Conservation (phyloP, 1,140 invertebrate genomes). For the Marisa cornuarietis region DNA sequence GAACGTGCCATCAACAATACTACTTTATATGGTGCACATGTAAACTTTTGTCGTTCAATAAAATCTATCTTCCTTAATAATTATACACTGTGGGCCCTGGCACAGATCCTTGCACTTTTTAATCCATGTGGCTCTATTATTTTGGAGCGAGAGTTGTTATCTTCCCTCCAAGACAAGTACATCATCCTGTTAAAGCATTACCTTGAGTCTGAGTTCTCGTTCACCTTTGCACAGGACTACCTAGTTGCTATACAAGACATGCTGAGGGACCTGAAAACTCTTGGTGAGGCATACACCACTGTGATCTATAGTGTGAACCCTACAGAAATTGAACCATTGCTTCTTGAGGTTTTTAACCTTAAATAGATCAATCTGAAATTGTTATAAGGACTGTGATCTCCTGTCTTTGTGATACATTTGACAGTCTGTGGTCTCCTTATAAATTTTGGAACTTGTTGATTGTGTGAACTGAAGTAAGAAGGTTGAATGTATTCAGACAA, state of each 20-base stretch:
- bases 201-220: slow-evolving; percentile 81
- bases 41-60: slow-evolving; percentile 53
- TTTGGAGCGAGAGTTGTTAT: slow-evolving; percentile 78
- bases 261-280: slow-evolving; percentile 83
- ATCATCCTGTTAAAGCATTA: slow-evolving; percentile 88
- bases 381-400: background rate
- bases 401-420: background rate
- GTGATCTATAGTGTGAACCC: slow-evolving; percentile 92
- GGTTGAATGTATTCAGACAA: too few species aligned
- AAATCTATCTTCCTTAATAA: slow-evolving; percentile 57
- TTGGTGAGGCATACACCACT: slow-evolving; percentile 86
- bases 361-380: slow-evolving; percentile 84
- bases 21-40: slow-evolving; percentile 57
- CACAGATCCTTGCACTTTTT: slow-evolving; percentile 89
- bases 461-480: too few species aligned
- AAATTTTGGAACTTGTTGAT: too few species aligned
- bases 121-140: slow-evolving; percentile 82
- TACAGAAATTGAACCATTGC: slow-evolving; percentile 84
- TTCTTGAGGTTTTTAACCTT: slow-evolving; percentile 72
- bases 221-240: slow-evolving; percentile 43
- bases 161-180: slow-evolving; percentile 83
- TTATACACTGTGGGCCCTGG: slow-evolving; percentile 79
- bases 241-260: slow-evolving; percentile 80
- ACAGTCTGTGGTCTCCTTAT: background rate
- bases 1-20: slow-evolving; percentile 52